Evolutionary conservation across 2,797 vertebrate species (phyloP).

Genomic region (Rhinatrema bivittatum): DNA sequence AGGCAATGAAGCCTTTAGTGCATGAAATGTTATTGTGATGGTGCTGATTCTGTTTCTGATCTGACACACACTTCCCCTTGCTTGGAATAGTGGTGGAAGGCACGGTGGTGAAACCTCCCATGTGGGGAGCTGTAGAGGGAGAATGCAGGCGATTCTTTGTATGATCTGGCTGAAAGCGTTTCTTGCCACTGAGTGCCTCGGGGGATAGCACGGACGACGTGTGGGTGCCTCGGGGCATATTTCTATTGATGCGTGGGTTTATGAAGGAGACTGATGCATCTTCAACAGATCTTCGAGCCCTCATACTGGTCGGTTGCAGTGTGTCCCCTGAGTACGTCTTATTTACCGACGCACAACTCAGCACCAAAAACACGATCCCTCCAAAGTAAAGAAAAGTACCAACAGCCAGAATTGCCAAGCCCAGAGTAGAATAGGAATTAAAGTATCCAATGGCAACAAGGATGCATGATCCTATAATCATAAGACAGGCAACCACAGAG

Average conservation of each 20-base stretch:
- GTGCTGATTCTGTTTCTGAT: slow-evolving; percentile 8
- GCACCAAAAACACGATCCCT: slow-evolving; percentile 9
- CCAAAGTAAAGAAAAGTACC: slow-evolving; percentile 9
- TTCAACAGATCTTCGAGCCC: neutral
- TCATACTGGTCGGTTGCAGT: slow-evolving; percentile 5
- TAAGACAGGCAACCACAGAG: slow-evolving; percentile 1
- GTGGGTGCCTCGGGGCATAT: neutral
- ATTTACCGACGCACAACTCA: slow-evolving; percentile 7
- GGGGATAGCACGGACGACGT: neutral
- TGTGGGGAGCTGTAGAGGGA: neutral
- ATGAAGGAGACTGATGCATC: neutral
- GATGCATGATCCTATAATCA: neutral
- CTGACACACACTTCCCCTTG: neutral
- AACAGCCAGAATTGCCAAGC: slow-evolving; percentile 7
- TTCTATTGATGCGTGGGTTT: slow-evolving; percentile 1
- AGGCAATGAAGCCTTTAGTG: neutral
- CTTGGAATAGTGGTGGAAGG: neutral
- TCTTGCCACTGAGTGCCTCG: slow-evolving; percentile 6
- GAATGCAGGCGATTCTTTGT: neutral
- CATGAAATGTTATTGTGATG: slow-evolving; percentile 2
- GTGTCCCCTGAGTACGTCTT: slow-evolving; percentile 13
- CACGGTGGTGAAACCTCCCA: neutral
- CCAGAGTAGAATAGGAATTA: slow-evolving; percentile 13
- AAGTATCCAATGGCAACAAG: slow-evolving; percentile 8
- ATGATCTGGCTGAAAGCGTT: neutral